These are phyloP conservation scores for Copidosoma aretas DNA, from an alignment of 2,888 invertebrate species.

Conservation along the genomic window DNA sequence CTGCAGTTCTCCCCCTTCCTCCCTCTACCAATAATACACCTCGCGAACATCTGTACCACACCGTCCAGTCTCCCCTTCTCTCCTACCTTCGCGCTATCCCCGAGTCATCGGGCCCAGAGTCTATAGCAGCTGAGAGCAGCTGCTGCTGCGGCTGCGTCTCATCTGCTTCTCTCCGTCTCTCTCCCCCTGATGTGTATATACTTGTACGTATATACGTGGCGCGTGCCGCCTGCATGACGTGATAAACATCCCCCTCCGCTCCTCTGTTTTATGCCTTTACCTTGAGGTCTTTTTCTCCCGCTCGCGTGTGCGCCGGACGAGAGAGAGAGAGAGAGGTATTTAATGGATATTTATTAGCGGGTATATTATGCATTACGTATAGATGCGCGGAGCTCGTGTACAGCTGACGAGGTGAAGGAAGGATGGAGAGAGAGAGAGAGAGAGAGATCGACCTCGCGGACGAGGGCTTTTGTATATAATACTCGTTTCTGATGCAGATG, in stretches of 20 bases:
- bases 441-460: slow-evolving; percentile 6
- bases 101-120: slow-evolving; percentile 57
- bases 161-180: slow-evolving; percentile 39
- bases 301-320: neutral
- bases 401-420: slow-evolving; percentile 46
- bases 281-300: slow-evolving; percentile 3
- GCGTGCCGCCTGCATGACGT: slow-evolving; percentile 53
- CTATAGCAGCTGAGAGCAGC: too few species aligned
- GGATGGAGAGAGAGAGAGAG: slow-evolving; percentile 10
- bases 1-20: slow-evolving; percentile 20
- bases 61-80: slow-evolving; percentile 45
- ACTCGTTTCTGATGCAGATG: neutral
- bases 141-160: slow-evolving; percentile 25
- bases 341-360: slow-evolving; percentile 62
- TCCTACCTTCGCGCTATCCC: slow-evolving; percentile 33
- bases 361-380: too few species aligned
- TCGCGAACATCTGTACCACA: slow-evolving; percentile 36
- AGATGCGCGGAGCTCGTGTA: slow-evolving; percentile 48
- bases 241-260: slow-evolving; percentile 58
- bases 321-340: slow-evolving; percentile 39
- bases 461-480: neutral
- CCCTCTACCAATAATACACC: too few species aligned
- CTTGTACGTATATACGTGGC: neutral
- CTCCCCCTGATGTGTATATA: slow-evolving; percentile 2
- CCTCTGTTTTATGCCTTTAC: slow-evolving; percentile 18